Evolutionary conservation across 2,888 invertebrate genomes (phyloP).

Genomic region (Brenthis daphne): DNA sequence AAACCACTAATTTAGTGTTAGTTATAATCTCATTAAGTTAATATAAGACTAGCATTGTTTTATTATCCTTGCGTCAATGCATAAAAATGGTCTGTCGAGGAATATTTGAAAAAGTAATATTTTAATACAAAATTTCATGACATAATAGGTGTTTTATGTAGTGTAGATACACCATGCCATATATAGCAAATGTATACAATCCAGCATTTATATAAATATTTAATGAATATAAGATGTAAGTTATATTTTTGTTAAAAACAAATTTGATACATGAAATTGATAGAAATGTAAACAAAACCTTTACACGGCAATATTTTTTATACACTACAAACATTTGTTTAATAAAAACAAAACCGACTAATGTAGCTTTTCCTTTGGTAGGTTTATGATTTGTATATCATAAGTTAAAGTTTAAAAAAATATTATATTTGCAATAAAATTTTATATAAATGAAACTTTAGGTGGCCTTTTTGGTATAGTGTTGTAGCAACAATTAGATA

Average conservation of each 20-base stretch:
- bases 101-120: constrained; percentile 28
- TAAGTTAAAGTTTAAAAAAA: background rate
- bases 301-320: constrained; percentile 34
- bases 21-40: constrained; percentile 53
- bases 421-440: constrained; percentile 1
- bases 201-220: constrained; percentile 31
- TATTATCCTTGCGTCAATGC: constrained; percentile 22
- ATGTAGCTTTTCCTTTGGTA: constrained; percentile 12
- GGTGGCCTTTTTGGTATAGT: constrained; percentile 25
- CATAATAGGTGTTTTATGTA: constrained; percentile 23
- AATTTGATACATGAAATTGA: constrained; percentile 6
- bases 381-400: background rate
- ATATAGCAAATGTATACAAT: constrained; percentile 20
- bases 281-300: constrained; percentile 3
- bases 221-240: constrained; percentile 1
- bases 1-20: constrained; percentile 48
- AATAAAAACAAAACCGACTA: constrained; percentile 8
- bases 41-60: constrained; percentile 38
- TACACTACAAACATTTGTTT: constrained; percentile 1
- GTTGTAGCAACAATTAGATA: constrained; percentile 12
- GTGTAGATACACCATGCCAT: constrained; percentile 24
- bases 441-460: background rate
- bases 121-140: constrained; percentile 39
- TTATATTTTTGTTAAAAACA: constrained; percentile 4
- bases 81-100: constrained; percentile 21